These are phyloP conservation scores for Anabacerthia variegaticeps DNA, from an alignment of 2,797 vertebrate genomes.

Conservation along the genomic window DNA sequence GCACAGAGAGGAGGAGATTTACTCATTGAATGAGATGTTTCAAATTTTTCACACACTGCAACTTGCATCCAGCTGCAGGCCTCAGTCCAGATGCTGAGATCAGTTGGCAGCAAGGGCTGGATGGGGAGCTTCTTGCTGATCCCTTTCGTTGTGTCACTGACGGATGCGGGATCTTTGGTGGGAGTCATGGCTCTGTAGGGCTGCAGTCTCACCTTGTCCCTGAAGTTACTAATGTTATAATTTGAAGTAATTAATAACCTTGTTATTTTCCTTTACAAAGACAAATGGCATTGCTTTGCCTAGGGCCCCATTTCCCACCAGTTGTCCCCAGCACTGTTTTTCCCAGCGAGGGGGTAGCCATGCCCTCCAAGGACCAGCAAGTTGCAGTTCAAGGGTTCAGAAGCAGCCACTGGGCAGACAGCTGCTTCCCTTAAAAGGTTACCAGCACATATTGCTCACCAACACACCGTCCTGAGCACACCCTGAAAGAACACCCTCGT, in stretches of 20 bases:
- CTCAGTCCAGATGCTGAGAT: not conserved
- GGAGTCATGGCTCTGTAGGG: not conserved
- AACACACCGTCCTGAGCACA: not conserved
- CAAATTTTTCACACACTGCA: not conserved
- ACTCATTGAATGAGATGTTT: not conserved
- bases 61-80: not conserved
- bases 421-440: constrained; percentile 1
- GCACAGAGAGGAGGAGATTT: not conserved
- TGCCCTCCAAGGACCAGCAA: not conserved
- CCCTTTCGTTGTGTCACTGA: not conserved
- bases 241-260: too few species aligned
- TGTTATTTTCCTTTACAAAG: not conserved
- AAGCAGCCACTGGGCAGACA: not conserved
- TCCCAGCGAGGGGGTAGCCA: not conserved
- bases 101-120: rapidly evolving
- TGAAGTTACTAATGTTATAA: not conserved
- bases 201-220: not conserved
- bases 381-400: not conserved
- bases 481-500: not conserved
- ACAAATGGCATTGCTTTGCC: not conserved
- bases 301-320: not conserved
- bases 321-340: not conserved
- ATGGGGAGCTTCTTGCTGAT: not conserved
- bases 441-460: not conserved
- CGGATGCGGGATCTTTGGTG: rapidly evolving